phyloP scores from a whole-genome alignment of 2,797 vertebrate genomes.

The Botia almorhae region DNA sequence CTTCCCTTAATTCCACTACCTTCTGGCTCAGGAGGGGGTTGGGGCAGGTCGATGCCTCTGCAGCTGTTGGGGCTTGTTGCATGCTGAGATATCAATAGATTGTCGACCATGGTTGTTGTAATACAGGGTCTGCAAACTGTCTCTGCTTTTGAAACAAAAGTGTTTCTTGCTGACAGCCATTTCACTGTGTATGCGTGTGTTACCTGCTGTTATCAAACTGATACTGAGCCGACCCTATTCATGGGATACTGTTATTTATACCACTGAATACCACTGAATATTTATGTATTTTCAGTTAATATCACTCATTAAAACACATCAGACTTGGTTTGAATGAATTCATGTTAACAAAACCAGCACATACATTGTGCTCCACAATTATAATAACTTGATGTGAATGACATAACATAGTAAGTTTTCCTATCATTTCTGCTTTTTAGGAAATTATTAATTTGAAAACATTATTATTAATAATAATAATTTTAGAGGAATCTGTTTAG shows the following conservation, averaged over 20 bases:
- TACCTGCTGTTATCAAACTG: conserved; percentile 10
- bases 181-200: conserved; percentile 4
- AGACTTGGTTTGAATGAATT: conserved; percentile 1
- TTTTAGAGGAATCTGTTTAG: not conserved
- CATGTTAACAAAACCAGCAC: not conserved
- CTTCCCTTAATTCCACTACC: not conserved
- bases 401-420: not conserved
- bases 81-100: conserved; percentile 58
- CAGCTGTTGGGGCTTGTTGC: conserved; percentile 54
- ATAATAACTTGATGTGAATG: not conserved
- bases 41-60: conserved; percentile 56
- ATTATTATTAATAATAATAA: no score
- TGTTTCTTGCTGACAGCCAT: conserved; percentile 26
- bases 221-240: conserved; percentile 33
- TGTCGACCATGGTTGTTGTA: conserved; percentile 30
- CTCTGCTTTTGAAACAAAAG: conserved; percentile 36
- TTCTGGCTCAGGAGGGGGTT: conserved; percentile 5
- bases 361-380: not conserved
- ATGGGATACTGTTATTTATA: conserved; percentile 19
- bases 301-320: conserved; percentile 1
- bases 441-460: not conserved
- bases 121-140: conserved; percentile 47
- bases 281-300: not conserved
- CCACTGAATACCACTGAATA: not conserved
- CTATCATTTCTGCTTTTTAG: not conserved